Base-by-base conservation (phyloP, 2,888 invertebrate species). In the Nemurella pictetii region DNA sequence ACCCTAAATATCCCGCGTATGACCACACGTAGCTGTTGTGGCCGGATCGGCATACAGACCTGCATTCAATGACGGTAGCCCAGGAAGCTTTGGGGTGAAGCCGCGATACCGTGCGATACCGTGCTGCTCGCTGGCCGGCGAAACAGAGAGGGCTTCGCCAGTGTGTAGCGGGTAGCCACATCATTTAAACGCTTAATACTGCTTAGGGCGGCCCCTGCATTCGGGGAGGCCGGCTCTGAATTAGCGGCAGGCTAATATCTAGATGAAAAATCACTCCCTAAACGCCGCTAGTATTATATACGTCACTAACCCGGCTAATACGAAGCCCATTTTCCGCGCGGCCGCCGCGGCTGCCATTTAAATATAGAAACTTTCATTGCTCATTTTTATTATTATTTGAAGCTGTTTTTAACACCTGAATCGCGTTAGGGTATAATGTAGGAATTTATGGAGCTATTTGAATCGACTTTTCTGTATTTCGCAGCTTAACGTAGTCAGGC, bases 101-200 rank as follows among this genome's bases (percentile, higher is more conserved):
- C 55, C 55, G 20, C 55, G 15, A 55, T 20, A 55, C 55, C n/a
- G 9, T 55, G 55, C 20, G 55, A 12, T 12, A 55, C 5, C 55
- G 55, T 55, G 12, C 20, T 20, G 9, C 9, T 5, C 2, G 55
- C 12, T n/a, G n/a, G n/a, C n/a, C n/a, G n/a, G n/a, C n/a, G n/a
- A n/a, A n/a, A 55, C 55, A 55, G 55, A 55, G 55, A 55, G 55
- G 29, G 1, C 72, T n/a, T 72, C 72, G 25, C 55, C 30, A 25
- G 72, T 9, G 81, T 35, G 55, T 82, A 32, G 80, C 26, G 81
- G 26, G 55, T 82, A 55, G 82, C 73, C 29, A 55, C 82, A 82
- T 82, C 82, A 82, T 55, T 82, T 82, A 82, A 82, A 82, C 82
- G 82, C 82, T 82, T 81, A 81, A 55, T 36, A 81, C 36, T 81